Conservation (phyloP, 2,113 vertebrate genomes). For the Tupaia chinensis region DNA sequence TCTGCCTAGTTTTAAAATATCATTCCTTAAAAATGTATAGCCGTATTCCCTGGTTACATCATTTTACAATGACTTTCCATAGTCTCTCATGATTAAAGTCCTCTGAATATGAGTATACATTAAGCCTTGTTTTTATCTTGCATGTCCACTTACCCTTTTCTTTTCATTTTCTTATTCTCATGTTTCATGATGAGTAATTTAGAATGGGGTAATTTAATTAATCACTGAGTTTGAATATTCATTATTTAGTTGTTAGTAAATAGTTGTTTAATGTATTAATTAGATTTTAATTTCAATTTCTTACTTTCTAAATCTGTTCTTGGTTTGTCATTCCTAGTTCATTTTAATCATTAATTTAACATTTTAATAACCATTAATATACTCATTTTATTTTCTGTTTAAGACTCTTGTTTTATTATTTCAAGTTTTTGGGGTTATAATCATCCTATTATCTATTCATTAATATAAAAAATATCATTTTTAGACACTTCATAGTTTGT, state of each 20-base stretch:
- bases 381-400: constrained; percentile 28
- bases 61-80: not conserved
- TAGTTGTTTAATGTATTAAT: constrained; percentile 10
- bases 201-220: not conserved
- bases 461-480: not conserved
- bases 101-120: not conserved
- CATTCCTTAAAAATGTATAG: not conserved
- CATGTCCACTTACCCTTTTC: not conserved
- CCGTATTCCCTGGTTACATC: not conserved
- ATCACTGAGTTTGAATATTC: not conserved
- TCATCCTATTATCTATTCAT: not conserved
- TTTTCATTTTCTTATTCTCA: not conserved
- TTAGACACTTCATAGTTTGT: not conserved
- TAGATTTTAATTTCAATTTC: constrained; percentile 11
- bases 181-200: not conserved
- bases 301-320: not conserved
- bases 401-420: not conserved
- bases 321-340: not conserved
- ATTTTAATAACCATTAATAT: not conserved
- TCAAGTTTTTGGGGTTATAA: not conserved
- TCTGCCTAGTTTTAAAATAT: constrained; percentile 15
- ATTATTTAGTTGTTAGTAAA: constrained; percentile 36
- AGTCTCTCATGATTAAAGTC: not conserved
- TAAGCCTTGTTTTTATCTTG: not conserved
- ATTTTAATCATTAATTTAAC: constrained; percentile 12